A percentile compares a stretch with the other conserved stretches of the same genome.
Conservation (phyloP, 2,888 invertebrate species). For the Teleogryllus oceanicus region DNA sequence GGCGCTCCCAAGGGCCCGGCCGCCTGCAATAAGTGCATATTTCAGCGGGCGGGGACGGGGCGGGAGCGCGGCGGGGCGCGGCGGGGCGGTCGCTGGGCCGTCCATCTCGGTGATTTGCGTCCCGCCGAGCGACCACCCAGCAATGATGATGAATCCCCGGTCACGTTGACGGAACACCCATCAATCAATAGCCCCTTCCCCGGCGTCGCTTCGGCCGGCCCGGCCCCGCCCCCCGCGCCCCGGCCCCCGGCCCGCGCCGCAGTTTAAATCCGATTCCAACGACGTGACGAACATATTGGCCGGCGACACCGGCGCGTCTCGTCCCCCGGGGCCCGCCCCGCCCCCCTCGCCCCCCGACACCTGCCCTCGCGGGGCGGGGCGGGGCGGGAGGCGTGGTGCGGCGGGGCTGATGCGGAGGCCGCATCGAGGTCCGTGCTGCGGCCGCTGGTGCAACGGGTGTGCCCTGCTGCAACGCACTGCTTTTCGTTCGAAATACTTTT, state of each 20-base stretch:
- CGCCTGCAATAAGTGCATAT: slow-evolving; percentile 33
- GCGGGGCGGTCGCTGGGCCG: slow-evolving; percentile 27
- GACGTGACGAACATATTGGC: slow-evolving; percentile 36
- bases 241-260: background rate
- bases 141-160: slow-evolving; percentile 35
- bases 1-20: background rate
- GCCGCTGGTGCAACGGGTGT: no score
- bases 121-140: slow-evolving; percentile 19
- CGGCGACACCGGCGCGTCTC: slow-evolving; percentile 25
- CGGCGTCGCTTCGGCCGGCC: background rate
- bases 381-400: background rate
- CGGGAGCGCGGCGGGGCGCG: background rate
- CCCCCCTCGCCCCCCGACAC: background rate
- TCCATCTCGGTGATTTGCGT: slow-evolving; percentile 38
- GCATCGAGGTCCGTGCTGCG: no score
- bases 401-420: no score
- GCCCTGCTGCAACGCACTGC: no score
- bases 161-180: slow-evolving; percentile 25
- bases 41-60: slow-evolving; percentile 25
- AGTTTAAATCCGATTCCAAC: slow-evolving; percentile 28
- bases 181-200: slow-evolving; percentile 21
- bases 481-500: no score
- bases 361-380: background rate
- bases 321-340: background rate
- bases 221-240: background rate